These are phyloP conservation scores for Drosophila virilis DNA, from an alignment of 1,140 invertebrate species.

Conservation along the genomic window DNA sequence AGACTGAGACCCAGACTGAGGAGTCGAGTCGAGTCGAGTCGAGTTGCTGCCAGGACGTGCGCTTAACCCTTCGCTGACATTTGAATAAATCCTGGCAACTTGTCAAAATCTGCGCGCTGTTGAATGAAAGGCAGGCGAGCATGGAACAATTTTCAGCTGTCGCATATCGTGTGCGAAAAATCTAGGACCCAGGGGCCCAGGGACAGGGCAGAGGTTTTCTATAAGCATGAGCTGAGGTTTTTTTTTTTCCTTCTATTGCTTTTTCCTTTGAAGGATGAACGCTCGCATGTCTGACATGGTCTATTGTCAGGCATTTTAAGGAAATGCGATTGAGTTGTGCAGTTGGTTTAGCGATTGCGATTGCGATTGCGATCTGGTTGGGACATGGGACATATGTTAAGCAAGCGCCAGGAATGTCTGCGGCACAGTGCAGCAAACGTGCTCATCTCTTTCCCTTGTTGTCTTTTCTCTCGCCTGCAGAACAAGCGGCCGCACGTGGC, in stretches of 20 bases:
- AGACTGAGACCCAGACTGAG: background rate
- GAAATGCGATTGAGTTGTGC: slow-evolving; percentile 51
- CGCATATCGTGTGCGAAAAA: slow-evolving; percentile 76
- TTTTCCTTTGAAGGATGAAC: slow-evolving; percentile 16
- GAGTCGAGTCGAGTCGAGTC: background rate
- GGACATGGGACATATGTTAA: slow-evolving; percentile 54
- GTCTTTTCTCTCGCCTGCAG: slow-evolving; percentile 37
- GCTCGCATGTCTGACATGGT: slow-evolving; percentile 56
- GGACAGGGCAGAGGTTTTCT: slow-evolving; percentile 14
- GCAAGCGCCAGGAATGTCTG: slow-evolving; percentile 57
- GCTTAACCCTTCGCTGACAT: slow-evolving; percentile 77
- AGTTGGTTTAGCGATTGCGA: slow-evolving; percentile 30
- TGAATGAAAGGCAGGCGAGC: slow-evolving; percentile 43
- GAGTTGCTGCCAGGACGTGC: slow-evolving; percentile 5
- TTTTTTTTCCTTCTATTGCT: slow-evolving; percentile 22
- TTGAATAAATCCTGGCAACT: slow-evolving; percentile 77
- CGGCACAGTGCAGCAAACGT: background rate
- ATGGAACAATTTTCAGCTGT: slow-evolving; percentile 76
- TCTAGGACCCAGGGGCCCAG: slow-evolving; percentile 27
- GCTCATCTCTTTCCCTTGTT: background rate
- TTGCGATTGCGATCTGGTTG: slow-evolving; percentile 30
- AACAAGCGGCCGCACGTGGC: slow-evolving; percentile 75
- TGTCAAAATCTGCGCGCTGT: slow-evolving; percentile 68
- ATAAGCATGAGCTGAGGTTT: slow-evolving; percentile 8
- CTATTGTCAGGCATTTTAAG: slow-evolving; percentile 65